A percentile compares a stretch with the other conserved stretches of the same genome.
Conservation (phyloP, 2,797 vertebrate genomes). For the Eulemur mongoz region DNA sequence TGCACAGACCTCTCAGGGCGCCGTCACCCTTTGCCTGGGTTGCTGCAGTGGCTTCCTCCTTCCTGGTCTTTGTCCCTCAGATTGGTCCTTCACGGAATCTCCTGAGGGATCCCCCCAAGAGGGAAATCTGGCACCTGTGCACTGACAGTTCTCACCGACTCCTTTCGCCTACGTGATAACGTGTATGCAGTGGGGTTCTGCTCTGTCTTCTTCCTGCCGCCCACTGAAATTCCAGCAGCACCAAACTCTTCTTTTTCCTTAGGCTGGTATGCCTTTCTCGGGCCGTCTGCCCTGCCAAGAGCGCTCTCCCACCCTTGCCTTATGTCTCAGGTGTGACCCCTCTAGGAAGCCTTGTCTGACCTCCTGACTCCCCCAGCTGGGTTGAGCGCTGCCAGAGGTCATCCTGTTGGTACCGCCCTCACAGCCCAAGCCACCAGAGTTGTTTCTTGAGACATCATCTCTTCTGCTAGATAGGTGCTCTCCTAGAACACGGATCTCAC, state of each 20-base stretch:
- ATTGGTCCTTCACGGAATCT: not conserved
- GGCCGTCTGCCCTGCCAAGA: not conserved
- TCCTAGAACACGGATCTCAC: not conserved
- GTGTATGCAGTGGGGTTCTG: too few species aligned
- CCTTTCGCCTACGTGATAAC: not conserved
- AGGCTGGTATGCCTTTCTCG: not conserved
- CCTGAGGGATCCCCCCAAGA: not conserved
- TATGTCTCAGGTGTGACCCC: not conserved
- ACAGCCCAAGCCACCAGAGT: not conserved
- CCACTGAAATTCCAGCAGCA: not conserved
- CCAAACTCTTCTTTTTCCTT: not conserved
- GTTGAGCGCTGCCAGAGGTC: not conserved
- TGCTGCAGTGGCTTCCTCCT: not conserved
- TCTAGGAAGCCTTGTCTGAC: not conserved
- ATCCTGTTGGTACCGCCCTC: fast-evolving
- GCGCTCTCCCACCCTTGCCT: not conserved
- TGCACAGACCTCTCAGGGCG: not conserved
- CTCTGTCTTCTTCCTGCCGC: not conserved
- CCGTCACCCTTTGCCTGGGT: not conserved
- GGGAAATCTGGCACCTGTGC: not conserved
- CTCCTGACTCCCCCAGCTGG: not conserved
- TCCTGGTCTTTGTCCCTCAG: not conserved
- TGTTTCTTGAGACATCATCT: not conserved
- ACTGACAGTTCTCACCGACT: not conserved
- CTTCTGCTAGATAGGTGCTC: not conserved